Conservation (phyloP, 2,113 vertebrate genomes). For the Ophiodon elongatus region DNA sequence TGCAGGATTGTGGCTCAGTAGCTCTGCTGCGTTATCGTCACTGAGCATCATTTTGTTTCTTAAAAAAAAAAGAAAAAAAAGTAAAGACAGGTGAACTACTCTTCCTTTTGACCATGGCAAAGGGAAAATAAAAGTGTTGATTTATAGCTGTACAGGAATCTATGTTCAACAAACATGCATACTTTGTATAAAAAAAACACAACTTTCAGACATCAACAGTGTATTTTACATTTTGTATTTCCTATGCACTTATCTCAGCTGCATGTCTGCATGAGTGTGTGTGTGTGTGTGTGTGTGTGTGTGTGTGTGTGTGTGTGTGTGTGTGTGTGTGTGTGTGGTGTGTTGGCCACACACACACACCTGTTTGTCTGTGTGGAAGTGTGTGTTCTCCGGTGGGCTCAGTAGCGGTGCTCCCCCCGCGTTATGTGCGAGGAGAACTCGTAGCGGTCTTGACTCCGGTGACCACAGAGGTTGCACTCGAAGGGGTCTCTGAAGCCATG, state of each 20-base stretch:
- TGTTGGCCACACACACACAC: background rate
- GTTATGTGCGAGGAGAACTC: conserved; percentile 99
- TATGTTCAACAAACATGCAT: conserved; percentile 73
- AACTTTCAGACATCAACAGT: conserved; percentile 52
- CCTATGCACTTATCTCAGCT: conserved; percentile 32
- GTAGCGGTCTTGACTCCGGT: conserved; percentile 97
- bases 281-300: conserved; percentile 19
- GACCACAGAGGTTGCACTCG: conserved; percentile 98
- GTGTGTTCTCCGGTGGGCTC: conserved; percentile 41
- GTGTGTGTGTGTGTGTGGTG: background rate
- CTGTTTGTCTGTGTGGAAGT: background rate
- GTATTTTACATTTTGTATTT: conserved; percentile 61
- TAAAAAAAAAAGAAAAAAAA: background rate
- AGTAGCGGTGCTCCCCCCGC: conserved; percentile 95
- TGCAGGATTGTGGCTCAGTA: background rate
- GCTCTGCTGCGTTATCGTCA: conserved; percentile 25
- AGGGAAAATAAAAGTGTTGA: conserved; percentile 23
- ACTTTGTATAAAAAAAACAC: conserved; percentile 75
- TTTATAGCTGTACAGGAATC: conserved; percentile 42
- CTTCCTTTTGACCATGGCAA: background rate
- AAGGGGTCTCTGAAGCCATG: conserved; percentile 98
- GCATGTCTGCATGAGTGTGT: conserved; percentile 12
- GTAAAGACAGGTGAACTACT: background rate
- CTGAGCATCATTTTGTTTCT: conserved; percentile 19
- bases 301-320: background rate